Conservation (phyloP, 2,113 vertebrate genomes). For the Dipodomys ordii region DNA sequence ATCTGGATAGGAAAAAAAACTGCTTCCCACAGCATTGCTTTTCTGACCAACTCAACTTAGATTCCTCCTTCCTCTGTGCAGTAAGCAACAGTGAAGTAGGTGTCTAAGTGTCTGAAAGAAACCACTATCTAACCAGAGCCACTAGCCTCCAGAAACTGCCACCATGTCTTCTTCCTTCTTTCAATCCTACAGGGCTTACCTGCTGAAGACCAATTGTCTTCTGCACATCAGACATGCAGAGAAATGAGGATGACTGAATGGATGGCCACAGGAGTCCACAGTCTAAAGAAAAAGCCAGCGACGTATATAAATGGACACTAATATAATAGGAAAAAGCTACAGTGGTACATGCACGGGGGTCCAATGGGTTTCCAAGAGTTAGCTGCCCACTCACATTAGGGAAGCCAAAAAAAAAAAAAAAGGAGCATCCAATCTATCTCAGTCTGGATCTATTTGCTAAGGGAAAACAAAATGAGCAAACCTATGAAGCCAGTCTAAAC, state of each 20-base stretch:
- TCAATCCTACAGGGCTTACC: neutral
- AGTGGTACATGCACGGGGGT: rapidly evolving
- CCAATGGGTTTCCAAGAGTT: neutral
- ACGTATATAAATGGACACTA: too few relatives aligned
- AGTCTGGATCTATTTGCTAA: neutral
- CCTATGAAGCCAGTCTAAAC: neutral
- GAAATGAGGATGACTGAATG: neutral
- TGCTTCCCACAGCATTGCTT: neutral
- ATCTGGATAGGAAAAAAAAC: neutral
- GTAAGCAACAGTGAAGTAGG: neutral
- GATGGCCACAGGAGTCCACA: neutral
- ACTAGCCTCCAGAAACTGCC: neutral
- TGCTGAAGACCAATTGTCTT: neutral
- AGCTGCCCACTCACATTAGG: neutral
- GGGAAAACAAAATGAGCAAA: neutral
- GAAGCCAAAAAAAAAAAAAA: too few relatives aligned
- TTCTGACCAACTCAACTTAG: neutral
- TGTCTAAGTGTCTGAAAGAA: neutral
- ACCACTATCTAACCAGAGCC: neutral
- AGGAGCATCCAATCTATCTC: neutral
- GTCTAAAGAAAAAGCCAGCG: neutral
- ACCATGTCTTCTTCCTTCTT: neutral
- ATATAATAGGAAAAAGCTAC: rapidly evolving
- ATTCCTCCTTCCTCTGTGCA: neutral
- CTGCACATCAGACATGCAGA: neutral